Evolutionary conservation across 1,140 invertebrate genomes (phyloP).

Genomic region (Propsilocerus akamusi): DNA sequence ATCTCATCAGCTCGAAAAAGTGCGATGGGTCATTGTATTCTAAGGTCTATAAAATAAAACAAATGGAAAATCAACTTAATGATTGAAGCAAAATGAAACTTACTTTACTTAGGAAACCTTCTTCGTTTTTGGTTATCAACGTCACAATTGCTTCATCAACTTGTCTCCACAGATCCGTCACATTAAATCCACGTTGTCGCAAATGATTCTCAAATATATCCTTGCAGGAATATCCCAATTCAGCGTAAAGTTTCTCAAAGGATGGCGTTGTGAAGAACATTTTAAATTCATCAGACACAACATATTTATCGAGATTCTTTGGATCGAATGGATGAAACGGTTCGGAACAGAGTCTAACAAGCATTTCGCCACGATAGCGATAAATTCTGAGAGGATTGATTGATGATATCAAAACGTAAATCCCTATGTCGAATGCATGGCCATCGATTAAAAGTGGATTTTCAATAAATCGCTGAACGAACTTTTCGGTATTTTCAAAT

Average conservation of each 20-base stretch:
- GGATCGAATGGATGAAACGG: constrained; percentile 86
- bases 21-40: constrained; percentile 39
- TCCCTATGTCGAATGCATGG: constrained; percentile 91
- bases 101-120: constrained; percentile 36
- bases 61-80: too few species aligned
- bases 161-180: constrained; percentile 67
- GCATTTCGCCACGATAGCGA: too few species aligned
- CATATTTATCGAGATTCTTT: constrained; percentile 68
- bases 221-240: constrained; percentile 68
- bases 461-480: constrained; percentile 78
- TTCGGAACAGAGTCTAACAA: constrained; percentile 81
- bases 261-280: constrained; percentile 87
- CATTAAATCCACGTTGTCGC: too few species aligned
- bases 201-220: constrained; percentile 71
- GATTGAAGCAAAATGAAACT: too few species aligned
- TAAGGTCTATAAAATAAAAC: too few species aligned
- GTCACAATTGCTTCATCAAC: constrained; percentile 58
- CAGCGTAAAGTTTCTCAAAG: constrained; percentile 53
- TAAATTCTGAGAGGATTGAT: constrained; percentile 80
- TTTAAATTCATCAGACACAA: constrained; percentile 86
- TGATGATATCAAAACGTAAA: constrained; percentile 85
- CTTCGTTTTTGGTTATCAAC: constrained; percentile 58
- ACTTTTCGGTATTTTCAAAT: constrained; percentile 51
- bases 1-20: constrained; percentile 88
- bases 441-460: constrained; percentile 72